phyloP scores from a whole-genome alignment of 2,888 invertebrate species.

The Atherix ibis region DNA sequence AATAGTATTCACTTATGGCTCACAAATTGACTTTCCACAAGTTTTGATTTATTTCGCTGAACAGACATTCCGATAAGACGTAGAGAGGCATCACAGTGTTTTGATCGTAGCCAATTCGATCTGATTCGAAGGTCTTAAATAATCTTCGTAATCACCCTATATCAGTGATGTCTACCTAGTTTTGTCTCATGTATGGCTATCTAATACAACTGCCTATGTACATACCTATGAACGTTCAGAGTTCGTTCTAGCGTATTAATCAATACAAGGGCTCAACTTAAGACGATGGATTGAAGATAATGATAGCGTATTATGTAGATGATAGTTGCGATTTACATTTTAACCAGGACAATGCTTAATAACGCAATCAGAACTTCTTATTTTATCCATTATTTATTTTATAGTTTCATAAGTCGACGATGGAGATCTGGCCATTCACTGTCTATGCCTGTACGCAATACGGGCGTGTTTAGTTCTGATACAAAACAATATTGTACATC shows the following conservation, averaged over 20 bases:
- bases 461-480: too few species aligned
- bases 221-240: not conserved
- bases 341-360: constrained; percentile 5
- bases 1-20: constrained; percentile 17
- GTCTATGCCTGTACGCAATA: too few species aligned
- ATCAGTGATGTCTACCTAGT: too few species aligned
- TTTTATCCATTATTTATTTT: constrained; percentile 8
- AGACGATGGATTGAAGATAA: constrained; percentile 13
- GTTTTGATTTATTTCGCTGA: constrained; percentile 13
- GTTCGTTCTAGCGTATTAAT: constrained; percentile 9
- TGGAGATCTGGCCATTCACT: too few species aligned
- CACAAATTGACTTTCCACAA: constrained; percentile 13
- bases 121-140: too few species aligned
- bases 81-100: too few species aligned
- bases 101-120: too few species aligned
- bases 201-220: too few species aligned
- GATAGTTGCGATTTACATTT: constrained; percentile 8
- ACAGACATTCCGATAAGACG: too few species aligned
- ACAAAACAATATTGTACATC: too few species aligned
- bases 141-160: too few species aligned
- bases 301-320: constrained; percentile 12
- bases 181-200: too few species aligned
- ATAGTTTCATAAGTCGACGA: constrained; percentile 4
- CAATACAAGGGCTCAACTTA: constrained; percentile 11
- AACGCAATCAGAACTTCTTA: constrained; percentile 7